Conservation (phyloP, 2,888 invertebrate species). For the Cryptus viduatorius region DNA sequence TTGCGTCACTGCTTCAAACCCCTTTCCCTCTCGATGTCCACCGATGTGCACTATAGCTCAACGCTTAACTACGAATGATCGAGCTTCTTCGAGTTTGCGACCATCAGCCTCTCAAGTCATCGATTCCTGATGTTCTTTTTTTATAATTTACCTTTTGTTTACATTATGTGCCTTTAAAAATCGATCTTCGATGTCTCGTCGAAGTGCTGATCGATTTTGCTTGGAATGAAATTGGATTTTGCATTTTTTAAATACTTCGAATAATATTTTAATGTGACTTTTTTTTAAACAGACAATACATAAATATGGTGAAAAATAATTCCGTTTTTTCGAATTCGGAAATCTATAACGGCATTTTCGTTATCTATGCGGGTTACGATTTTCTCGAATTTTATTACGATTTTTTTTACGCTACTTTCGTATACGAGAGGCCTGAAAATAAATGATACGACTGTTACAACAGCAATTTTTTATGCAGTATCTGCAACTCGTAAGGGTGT, state of each 20-base stretch:
- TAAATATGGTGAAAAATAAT: not conserved
- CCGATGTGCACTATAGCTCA: constrained; percentile 58
- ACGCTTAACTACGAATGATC: constrained; percentile 56
- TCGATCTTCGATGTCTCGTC: not conserved
- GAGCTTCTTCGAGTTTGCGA: constrained; percentile 52
- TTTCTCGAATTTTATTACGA: constrained; percentile 8
- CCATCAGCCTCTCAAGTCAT: constrained; percentile 1
- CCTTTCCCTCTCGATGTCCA: constrained; percentile 56
- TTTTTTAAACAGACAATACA: not conserved
- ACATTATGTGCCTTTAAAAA: constrained; percentile 7
- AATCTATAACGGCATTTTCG: too few relatives aligned
- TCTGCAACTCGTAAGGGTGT: not conserved
- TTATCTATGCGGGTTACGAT: not conserved
- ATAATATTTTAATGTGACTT: constrained; percentile 21
- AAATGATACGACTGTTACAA: not conserved
- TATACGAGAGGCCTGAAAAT: not conserved
- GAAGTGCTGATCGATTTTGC: constrained; percentile 17
- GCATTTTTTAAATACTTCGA: constrained; percentile 47
- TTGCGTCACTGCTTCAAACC: constrained; percentile 61
- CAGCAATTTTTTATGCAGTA: not conserved
- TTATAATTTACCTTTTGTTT: constrained; percentile 18
- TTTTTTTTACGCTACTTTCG: not conserved
- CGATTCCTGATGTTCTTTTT: not conserved
- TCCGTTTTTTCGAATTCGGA: not conserved
- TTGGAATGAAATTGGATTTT: constrained; percentile 37